These are phyloP conservation scores for Phylloscopus whistleri DNA, from an alignment of 2,113 vertebrate species.

Conservation along the genomic window DNA sequence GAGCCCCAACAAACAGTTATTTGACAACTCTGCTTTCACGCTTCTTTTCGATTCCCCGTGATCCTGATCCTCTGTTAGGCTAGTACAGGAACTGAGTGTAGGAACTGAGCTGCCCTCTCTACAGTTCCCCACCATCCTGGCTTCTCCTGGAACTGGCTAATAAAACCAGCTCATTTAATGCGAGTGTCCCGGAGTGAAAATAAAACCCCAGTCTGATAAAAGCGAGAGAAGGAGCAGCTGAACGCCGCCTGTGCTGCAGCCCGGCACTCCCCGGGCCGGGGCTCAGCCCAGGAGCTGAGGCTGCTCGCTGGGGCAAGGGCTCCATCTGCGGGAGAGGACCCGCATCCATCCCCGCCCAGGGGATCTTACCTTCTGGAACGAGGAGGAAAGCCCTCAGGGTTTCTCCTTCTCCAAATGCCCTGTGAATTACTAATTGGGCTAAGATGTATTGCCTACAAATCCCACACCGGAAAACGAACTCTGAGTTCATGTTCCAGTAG, in stretches of 20 bases:
- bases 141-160: neutral
- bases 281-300: neutral
- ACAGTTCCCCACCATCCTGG: neutral
- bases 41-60: neutral
- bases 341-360: neutral
- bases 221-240: neutral
- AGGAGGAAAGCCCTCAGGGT: neutral
- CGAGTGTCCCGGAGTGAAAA: neutral
- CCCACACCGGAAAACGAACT: neutral
- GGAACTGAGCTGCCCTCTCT: neutral
- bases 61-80: neutral
- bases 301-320: conserved; percentile 64
- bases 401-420: neutral
- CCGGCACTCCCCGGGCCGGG: neutral
- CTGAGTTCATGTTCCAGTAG: rapidly evolving
- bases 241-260: neutral
- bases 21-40: neutral
- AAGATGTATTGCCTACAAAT: neutral
- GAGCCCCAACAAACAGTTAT: neutral
- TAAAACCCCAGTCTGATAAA: neutral
- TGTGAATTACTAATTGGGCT: neutral
- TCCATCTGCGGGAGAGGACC: conserved; percentile 68
- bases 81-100: no score
- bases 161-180: neutral
- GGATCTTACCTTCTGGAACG: rapidly evolving